Conservation (phyloP, 2,113 vertebrate species). For the Mustela lutreola region DNA sequence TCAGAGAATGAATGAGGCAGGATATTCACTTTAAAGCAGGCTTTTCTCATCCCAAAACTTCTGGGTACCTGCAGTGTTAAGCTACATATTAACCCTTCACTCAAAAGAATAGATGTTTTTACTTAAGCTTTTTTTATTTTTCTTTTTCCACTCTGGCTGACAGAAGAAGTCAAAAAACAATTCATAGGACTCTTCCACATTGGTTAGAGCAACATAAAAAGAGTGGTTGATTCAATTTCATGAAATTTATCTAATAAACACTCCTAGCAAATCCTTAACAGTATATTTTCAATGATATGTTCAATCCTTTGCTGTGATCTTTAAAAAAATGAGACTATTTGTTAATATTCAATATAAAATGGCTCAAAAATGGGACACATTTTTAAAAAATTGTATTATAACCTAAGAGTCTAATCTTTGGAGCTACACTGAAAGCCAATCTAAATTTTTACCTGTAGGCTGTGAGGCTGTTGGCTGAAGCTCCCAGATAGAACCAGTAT, state of each 20-base stretch:
- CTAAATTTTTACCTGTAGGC: conserved; percentile 88
- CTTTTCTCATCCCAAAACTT: neutral
- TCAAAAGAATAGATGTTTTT: neutral
- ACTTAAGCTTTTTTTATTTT: neutral
- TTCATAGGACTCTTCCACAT: neutral
- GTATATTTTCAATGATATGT: neutral
- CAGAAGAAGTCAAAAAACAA: neutral
- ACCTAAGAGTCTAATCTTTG: neutral
- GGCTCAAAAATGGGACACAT: neutral
- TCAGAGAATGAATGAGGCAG: neutral
- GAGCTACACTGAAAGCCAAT: neutral
- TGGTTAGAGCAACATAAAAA: neutral
- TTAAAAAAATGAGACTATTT: neutral
- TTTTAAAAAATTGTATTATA: neutral
- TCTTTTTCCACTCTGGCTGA: neutral
- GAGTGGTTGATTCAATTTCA: neutral
- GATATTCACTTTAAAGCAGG: neutral
- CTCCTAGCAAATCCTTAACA: conserved; percentile 8
- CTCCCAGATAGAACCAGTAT: conserved; percentile 98
- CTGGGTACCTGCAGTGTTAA: neutral
- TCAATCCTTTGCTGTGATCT: neutral
- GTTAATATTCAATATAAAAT: conserved; percentile 34
- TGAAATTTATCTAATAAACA: conserved; percentile 3
- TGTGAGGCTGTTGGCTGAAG: conserved; percentile 94
- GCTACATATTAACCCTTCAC: neutral